Base-by-base conservation (phyloP, 2,888 invertebrate genomes). In the Cephus runcator region DNA sequence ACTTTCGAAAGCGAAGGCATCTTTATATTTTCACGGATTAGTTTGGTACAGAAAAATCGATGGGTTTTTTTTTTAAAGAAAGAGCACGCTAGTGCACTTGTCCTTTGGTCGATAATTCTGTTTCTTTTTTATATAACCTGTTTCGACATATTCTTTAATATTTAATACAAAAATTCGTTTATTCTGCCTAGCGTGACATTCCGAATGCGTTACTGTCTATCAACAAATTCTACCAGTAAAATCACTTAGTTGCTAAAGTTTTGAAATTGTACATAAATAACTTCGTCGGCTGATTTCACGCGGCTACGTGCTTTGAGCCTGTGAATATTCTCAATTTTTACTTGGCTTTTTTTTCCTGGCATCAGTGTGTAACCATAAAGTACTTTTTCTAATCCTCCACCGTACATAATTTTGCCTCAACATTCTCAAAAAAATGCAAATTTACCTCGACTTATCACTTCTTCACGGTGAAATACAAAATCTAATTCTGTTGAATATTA, bases 101-200 rank as follows among this genome's bases (percentile, higher is more conserved):
- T 23, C 56, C 23, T 56, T 56, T 56, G 56, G 23, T 56, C 56
- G 56, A 56, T 56, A 56, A 56, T 56, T 56, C 23, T 23, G 23
- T 23, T 23, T 56, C 23, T 56, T 56, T 56, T 56, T 56, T 56
- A 15, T 71, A 71, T 71, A 71, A 33, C 71, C 34, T 71, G 71
- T n/a, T 79, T 81, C 77, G 79, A 81, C 80, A 81, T 81, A 68
- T 77, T 71, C 74, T 83, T 84, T 79, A 84, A 88, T 83, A 82
- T 85, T 85, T 83, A 82, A 87, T 88, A 88, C 86, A 88, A 88
- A 88, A 88, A 87, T 88, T 86, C 9, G 86, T 86, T 87, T 88
- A 88, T 82, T 83, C 78, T 80, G 79, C 81, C 84, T 87, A 86
- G 78, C 79, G 77, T 79, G 76, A 69, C 77, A 81, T 82, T 81